A percentile compares a stretch with the other conserved stretches of the same genome.
phyloP scores from a whole-genome alignment of 30 jellyfish, hydroid and myxozoan species.

The Turritopsis rubra region DNA sequence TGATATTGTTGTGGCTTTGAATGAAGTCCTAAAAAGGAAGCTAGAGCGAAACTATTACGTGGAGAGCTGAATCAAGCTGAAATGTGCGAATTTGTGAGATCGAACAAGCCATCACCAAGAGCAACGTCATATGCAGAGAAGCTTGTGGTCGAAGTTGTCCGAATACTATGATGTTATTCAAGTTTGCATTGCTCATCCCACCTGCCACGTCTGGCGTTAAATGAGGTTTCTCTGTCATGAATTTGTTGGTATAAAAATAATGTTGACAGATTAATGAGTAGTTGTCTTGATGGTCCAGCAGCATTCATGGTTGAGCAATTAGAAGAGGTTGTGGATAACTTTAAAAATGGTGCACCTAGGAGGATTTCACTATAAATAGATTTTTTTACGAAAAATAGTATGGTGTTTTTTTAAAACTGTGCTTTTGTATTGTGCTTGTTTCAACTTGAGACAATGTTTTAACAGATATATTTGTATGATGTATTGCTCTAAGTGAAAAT shows the following conservation, averaged over 20 bases:
- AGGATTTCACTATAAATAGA: background rate
- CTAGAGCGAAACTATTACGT: background rate
- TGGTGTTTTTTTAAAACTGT: background rate
- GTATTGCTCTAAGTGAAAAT: no score
- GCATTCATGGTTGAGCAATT: slow-evolving; percentile 5
- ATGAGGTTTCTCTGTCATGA: background rate
- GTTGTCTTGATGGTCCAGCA: slow-evolving; percentile 1
- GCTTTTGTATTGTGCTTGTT: background rate
- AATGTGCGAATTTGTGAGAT: background rate
- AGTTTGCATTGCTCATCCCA: background rate
- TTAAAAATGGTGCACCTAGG: slow-evolving; percentile 1
- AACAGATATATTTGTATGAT: no score
- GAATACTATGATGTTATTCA: background rate
- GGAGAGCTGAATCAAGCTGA: background rate
- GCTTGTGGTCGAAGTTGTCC: background rate
- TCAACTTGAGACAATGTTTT: no score
- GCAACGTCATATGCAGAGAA: background rate
- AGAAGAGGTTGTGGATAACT: slow-evolving; percentile 10
- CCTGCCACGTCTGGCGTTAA: background rate
- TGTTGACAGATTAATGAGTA: background rate
- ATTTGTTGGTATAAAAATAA: background rate
- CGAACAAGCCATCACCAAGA: background rate
- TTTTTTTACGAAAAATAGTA: background rate
- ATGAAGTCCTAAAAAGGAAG: background rate
- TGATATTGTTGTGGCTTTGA: background rate